Evolutionary conservation across 2,888 invertebrate species (phyloP), one percentile per base, ranked within the genome.

Genomic region (Tachystola acroxantha): DNA sequence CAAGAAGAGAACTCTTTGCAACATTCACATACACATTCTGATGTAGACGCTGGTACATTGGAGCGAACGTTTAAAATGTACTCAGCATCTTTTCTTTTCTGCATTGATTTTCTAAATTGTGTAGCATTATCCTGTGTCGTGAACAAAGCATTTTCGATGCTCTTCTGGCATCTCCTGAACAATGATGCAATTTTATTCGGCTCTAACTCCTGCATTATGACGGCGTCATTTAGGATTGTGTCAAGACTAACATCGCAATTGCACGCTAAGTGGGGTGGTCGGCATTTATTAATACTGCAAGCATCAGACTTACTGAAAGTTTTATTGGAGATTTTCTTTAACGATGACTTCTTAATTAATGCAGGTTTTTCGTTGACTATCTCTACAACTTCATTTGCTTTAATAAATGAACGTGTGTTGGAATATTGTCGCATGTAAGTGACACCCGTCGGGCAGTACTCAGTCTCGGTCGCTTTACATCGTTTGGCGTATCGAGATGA

Each of bases 141-240:
- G 9, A 10, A 22, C 1, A 32, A 22, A n/a, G 32, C 32, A 11
- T 16, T 32, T 22, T 32, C 32, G n/a, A 47, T 41, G 12, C 40
- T 39, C 13, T 40, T 32, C 32, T 50, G 43, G 24, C 28, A 44
- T 10, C 42, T 44, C 14, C 46, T 45, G 16, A 40, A 37, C 10
- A 43, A 19, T 1, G 40, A 44, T n/a, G 42, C 26, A 9, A 43
- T 44, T 39, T 41, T 39, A 4, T 40, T 25, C 11, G 36, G 36
- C 13, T 36, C 16, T 19, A 30, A 13, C 7, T 32, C 20, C 10
- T 32, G 10, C 22, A 22, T 6, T 22, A 5, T 10, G 7, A 10
- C 10, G 11, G 10, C 11, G 2, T 5, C 24, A 24, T 9, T 9
- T 9, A 2, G 7, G n/a, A n/a, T n/a, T n/a, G n/a, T n/a, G n/a